Evolutionary conservation across 2,113 vertebrate genomes (phyloP).

Genomic region (Irena cyanogastra): DNA sequence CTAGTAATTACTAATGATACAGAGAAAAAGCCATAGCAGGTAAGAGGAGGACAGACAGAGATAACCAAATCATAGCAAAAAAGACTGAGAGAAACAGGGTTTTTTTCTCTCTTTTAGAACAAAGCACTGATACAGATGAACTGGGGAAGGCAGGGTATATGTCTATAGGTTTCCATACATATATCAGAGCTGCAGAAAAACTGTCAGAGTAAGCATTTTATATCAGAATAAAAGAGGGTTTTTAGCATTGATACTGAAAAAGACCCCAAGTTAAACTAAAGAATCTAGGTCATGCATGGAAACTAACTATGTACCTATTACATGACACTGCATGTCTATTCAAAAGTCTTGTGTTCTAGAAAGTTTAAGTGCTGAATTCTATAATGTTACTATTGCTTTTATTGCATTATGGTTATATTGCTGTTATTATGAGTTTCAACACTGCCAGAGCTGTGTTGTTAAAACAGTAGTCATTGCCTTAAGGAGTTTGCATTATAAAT

Average conservation of each 20-base stretch:
- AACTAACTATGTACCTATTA: not conserved
- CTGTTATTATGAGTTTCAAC: not conserved
- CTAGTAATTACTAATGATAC: not conserved
- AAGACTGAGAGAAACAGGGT: not conserved
- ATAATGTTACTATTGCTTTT: not conserved
- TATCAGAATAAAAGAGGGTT: not conserved
- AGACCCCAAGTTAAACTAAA: not conserved
- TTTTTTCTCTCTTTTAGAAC: not conserved
- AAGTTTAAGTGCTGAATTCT: not conserved
- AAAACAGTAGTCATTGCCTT: not conserved
- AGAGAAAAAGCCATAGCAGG: not conserved
- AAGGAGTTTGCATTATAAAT: not conserved
- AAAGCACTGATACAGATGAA: not conserved
- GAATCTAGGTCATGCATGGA: not conserved
- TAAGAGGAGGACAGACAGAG: not conserved
- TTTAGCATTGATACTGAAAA: not conserved
- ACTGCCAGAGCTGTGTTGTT: not conserved
- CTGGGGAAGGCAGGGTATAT: not conserved
- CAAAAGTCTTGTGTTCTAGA: not conserved
- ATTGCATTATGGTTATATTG: not conserved
- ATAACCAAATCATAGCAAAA: not conserved
- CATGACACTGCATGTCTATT: not conserved
- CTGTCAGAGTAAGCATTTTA: not conserved
- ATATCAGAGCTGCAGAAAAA: not conserved
- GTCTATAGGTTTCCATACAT: not conserved